Percentiles rank a stretch among this genome's conserved stretches.
These are phyloP conservation scores for Catonia carolina DNA, from an alignment of 2,888 invertebrate genomes.

Conservation along the genomic window DNA sequence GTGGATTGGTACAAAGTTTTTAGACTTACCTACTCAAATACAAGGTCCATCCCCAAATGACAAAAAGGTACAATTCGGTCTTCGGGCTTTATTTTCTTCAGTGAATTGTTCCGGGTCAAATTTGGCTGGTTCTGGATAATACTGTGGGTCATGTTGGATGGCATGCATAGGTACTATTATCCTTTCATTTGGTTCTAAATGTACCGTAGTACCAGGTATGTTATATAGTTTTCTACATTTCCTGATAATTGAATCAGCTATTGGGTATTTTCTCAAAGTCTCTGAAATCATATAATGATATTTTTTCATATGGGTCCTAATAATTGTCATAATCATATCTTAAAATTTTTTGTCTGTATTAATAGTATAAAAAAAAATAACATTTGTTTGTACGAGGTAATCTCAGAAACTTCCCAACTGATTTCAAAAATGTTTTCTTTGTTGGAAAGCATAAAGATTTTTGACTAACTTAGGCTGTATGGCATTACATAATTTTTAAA, in stretches of 20 bases:
- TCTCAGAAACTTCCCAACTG: too few species aligned
- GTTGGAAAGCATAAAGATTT: too few species aligned
- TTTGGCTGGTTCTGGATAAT: conserved; percentile 52
- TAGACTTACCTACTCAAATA: conserved; percentile 51
- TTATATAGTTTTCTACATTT: conserved; percentile 38
- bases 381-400: too few species aligned
- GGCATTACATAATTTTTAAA: too few species aligned
- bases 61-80: conserved; percentile 49
- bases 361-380: too few species aligned
- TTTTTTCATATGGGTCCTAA: too few species aligned
- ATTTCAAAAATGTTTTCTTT: too few species aligned
- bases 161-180: conserved; percentile 50
- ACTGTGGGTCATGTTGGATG: conserved; percentile 53
- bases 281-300: conserved; percentile 2
- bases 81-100: conserved; percentile 46
- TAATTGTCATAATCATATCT: too few species aligned
- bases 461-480: too few species aligned
- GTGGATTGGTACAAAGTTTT: too few species aligned
- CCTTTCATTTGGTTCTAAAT: conserved; percentile 7
- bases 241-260: conserved; percentile 39
- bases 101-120: conserved; percentile 55
- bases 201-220: conserved; percentile 25
- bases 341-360: too few species aligned
- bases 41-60: conserved; percentile 52
- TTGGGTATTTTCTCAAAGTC: conserved; percentile 40